Evolutionary conservation across 2,113 vertebrate species (phyloP).

Genomic region (Vicugna pacos): DNA sequence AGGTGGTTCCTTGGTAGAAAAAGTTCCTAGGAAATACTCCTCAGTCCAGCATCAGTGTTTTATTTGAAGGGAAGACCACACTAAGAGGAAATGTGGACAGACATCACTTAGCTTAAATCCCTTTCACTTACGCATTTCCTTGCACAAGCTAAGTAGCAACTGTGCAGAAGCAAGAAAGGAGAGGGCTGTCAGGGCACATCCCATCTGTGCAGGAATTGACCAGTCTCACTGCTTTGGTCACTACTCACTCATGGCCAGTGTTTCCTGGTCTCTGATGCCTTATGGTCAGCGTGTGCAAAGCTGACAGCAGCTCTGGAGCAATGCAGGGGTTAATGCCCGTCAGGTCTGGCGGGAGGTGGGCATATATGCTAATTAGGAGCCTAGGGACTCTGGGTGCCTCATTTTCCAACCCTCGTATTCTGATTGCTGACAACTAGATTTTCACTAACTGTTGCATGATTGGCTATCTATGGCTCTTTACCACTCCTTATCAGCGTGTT

Average conservation of each 20-base stretch:
- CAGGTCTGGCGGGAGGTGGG: fast-evolving
- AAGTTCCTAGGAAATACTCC: not conserved
- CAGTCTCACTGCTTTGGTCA: not conserved
- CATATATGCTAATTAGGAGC: not conserved
- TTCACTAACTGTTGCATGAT: no score
- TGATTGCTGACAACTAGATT: not conserved
- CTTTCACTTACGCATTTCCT: not conserved
- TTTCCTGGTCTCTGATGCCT: not conserved
- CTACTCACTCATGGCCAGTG: fast-evolving
- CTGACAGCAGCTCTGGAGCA: not conserved
- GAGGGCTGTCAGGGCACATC: not conserved
- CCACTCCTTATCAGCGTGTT: not conserved
- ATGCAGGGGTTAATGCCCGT: not conserved
- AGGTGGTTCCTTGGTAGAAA: not conserved
- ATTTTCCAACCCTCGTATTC: not conserved
- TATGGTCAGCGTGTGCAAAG: not conserved
- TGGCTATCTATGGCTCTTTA: not conserved
- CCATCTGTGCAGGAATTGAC: no score
- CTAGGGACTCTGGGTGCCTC: not conserved
- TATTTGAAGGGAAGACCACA: not conserved
- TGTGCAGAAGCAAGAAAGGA: not conserved
- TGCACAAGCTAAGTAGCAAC: not conserved
- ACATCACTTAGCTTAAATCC: not conserved
- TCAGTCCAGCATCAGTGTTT: not conserved
- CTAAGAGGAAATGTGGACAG: not conserved